These are phyloP conservation scores for Metopolophium dirhodum DNA, from an alignment of 1,140 invertebrate genomes.

Conservation along the genomic window DNA sequence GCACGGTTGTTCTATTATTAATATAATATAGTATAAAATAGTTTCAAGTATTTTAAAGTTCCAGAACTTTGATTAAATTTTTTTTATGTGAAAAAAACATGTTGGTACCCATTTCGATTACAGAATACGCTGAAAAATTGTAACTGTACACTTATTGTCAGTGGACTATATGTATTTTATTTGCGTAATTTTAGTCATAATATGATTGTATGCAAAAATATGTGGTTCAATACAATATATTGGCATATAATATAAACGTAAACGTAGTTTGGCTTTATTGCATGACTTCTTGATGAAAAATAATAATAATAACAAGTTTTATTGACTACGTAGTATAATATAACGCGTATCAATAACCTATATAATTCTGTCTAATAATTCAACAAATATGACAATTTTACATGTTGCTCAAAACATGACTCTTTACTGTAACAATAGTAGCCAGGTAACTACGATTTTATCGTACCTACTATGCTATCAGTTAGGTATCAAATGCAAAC, in stretches of 20 bases:
- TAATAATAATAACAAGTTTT: neutral
- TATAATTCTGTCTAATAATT: neutral
- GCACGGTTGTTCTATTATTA: neutral
- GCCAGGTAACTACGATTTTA: neutral
- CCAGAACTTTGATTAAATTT: neutral
- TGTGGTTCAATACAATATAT: neutral
- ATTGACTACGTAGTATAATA: neutral
- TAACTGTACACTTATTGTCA: neutral
- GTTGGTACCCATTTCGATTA: neutral
- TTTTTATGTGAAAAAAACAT: neutral
- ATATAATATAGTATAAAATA: slow-evolving; percentile 10
- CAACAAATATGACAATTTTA: neutral
- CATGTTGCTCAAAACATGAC: neutral
- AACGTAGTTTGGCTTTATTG: neutral
- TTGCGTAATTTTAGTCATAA: neutral
- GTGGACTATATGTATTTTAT: neutral
- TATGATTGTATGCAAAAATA: neutral
- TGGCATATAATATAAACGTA: neutral
- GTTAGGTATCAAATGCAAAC: neutral
- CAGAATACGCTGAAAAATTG: neutral
- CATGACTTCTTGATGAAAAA: too few species aligned
- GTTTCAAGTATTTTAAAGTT: neutral
- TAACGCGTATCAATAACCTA: neutral
- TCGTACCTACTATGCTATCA: neutral
- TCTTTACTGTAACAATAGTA: neutral